Evolutionary conservation across 2,797 vertebrate species (phyloP).

Genomic region (Clarias laeviceps): DNA sequence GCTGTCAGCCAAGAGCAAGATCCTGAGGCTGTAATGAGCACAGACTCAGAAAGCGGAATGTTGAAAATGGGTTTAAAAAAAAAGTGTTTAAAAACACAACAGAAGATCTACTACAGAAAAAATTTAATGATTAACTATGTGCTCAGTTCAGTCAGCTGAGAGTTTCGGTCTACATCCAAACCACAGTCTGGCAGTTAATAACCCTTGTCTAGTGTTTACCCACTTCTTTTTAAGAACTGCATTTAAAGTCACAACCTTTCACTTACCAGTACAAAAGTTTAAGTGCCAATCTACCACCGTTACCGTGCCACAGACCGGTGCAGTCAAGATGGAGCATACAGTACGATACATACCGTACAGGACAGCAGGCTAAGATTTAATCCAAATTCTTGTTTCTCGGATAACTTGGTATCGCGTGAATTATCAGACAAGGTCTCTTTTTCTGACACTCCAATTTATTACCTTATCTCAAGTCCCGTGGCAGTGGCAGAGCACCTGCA

Average conservation of each 20-base stretch:
- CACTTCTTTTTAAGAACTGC: background rate
- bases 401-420: constrained; percentile 5
- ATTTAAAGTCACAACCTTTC: constrained; percentile 2
- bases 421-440: constrained; percentile 22
- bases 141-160: background rate
- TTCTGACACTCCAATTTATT: constrained; percentile 40
- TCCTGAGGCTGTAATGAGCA: background rate
- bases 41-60: background rate
- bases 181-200: background rate
- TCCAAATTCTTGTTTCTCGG: background rate
- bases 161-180: background rate
- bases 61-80: background rate
- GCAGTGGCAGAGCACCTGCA: constrained; percentile 40
- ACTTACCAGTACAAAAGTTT: background rate
- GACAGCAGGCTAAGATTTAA: constrained; percentile 21
- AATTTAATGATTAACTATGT: background rate
- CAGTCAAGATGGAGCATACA: background rate
- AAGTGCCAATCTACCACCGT: background rate
- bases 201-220: background rate
- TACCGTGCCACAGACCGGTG: background rate
- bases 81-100: no score
- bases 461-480: constrained; percentile 29
- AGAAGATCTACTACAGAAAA: no score
- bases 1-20: background rate
- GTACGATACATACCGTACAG: background rate